Evolutionary conservation across 2,797 vertebrate species (phyloP).

Genomic region (Falco naumanni): DNA sequence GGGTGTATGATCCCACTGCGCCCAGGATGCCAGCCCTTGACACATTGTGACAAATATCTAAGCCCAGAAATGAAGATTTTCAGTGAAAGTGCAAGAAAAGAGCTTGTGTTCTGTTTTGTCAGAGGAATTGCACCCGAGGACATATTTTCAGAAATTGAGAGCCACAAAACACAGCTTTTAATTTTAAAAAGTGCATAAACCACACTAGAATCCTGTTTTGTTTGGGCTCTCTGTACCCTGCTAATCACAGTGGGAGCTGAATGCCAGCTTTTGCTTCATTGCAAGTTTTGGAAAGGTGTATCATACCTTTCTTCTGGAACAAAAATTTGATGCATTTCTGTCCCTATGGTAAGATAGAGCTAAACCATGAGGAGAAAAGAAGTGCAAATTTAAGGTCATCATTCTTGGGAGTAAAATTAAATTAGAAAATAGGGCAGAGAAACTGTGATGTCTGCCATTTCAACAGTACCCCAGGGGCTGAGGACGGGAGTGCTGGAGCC

Average conservation of each 20-base stretch:
- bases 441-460: background rate
- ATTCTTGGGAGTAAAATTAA: slow-evolving; percentile 21
- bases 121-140: background rate
- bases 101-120: background rate
- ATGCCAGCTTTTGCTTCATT: background rate
- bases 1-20: background rate
- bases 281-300: background rate
- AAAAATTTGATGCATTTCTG: background rate
- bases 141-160: background rate
- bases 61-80: background rate
- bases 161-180: slow-evolving; percentile 4
- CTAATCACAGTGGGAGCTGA: background rate
- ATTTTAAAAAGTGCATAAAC: background rate
- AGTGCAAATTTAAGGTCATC: background rate
- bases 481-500: background rate
- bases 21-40: background rate
- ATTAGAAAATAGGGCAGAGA: slow-evolving; percentile 15
- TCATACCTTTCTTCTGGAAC: background rate
- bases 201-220: background rate
- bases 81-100: background rate
- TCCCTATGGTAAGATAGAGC: background rate
- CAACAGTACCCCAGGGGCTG: background rate
- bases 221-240: background rate
- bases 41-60: background rate
- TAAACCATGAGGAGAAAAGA: background rate